Conservation (phyloP, 2,797 vertebrate species). For the Protosalanx chinensis region DNA sequence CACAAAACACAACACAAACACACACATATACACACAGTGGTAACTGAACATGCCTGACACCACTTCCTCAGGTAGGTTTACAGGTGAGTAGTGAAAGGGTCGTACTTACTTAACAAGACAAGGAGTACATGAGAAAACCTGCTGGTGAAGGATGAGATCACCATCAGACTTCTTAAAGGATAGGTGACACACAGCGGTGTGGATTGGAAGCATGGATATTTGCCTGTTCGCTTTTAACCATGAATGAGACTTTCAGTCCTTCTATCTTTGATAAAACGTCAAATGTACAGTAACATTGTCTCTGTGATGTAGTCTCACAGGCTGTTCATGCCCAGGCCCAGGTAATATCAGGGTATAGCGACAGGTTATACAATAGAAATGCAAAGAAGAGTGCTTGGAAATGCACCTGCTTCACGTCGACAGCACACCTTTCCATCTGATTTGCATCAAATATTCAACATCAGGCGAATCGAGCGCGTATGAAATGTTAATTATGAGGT, state of each 20-base stretch:
- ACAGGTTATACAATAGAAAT: conserved; percentile 18
- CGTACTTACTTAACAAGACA: conserved; percentile 41
- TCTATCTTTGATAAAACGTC: too few relatives aligned
- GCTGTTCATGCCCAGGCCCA: background rate
- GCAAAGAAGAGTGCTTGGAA: conserved; percentile 12
- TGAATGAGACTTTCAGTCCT: too few relatives aligned
- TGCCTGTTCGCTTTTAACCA: conserved; percentile 13
- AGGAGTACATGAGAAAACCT: conserved; percentile 36
- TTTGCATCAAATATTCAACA: conserved; percentile 21
- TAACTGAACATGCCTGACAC: conserved; percentile 47
- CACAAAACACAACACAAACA: conserved; percentile 7
- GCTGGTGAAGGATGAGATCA: conserved; percentile 36
- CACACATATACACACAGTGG: conserved; percentile 24
- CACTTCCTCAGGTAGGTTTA: conserved; percentile 43
- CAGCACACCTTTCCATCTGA: conserved; percentile 14
- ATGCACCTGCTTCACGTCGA: conserved; percentile 1
- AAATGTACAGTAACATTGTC: background rate
- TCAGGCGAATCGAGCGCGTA: background rate
- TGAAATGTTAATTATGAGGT: background rate
- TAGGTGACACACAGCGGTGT: conserved; percentile 49
- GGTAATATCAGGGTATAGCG: conserved; percentile 14
- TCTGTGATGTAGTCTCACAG: background rate
- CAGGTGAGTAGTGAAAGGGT: conserved; percentile 47
- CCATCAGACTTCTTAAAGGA: conserved; percentile 31
- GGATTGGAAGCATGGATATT: conserved; percentile 22